Base-by-base conservation (phyloP, 2,113 vertebrate species). In the Pachypanchax playfairii region DNA sequence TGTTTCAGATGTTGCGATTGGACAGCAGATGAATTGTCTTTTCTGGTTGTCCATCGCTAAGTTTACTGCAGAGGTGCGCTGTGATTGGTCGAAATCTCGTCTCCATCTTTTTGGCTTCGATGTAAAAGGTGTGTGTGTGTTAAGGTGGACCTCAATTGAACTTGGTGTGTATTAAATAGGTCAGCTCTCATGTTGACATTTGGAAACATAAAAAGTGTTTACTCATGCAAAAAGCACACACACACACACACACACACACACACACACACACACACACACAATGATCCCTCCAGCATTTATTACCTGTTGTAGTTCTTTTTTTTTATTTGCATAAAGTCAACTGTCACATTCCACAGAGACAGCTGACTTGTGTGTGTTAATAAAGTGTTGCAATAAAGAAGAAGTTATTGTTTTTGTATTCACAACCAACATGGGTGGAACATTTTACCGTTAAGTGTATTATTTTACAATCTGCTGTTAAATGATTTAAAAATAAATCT, bases 1-100 rank as follows among this genome's bases (percentile, higher is more conserved):
- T 88, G 84, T 83, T 88, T 63, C 73, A 54, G 69, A 74, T 70
- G 51, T 66, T 74, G 35, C 66, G 71, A 85, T 87, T 87, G 86
- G 62, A 51, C 39, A 66, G 62, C 82, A 87, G 79, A 85, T 83
- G 89, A 80, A 83, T 55, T 0, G 14, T 57, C 56, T 26, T 35
- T 49, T 33, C 58, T 73, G 80, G 72, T 80, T 85, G 70, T 15
- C 53, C 50, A 56, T 61, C 79, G 58, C 66, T 24, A 46, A 47
- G 17, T 64, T 53, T 35, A 60, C 31, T 72, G 57, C 52, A 43
- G 46, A 56, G 58, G 43, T 22, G 50, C 64, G 64, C n/a, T 61
- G 64, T 60, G 61, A 68, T 79, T 69, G 75, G 75, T 15, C 52
- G 38, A 62, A 77, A 49, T 64, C 31, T 53, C 24, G 49, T 70